Base-by-base conservation (phyloP, 1,140 invertebrate species). In the Aphelenchoides avenae region DNA sequence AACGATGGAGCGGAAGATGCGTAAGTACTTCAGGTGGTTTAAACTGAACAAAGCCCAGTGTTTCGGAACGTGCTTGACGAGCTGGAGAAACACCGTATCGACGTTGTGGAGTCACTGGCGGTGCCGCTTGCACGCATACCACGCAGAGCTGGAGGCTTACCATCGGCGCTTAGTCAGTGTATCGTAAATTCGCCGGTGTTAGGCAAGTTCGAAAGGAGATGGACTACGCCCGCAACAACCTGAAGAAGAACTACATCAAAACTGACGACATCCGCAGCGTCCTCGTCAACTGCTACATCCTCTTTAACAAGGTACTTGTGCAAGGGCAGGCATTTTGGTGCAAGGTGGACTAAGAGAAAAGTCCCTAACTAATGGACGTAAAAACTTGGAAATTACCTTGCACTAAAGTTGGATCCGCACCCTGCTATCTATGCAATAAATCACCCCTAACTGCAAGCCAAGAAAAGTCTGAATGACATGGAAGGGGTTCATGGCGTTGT, bases 171-270 rank as follows among this genome's bases (percentile, higher is more conserved):
- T 24, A 15, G 44, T 22, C 11, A 57, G 26, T 2, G 15, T n/a
- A n/a, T 13, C 13, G 15, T 61, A 27, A 3, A 24, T 9, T 7
- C 48, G 5, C 48, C 89, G 37, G 27, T 15, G 29, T 29, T 56
- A 26, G 66, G 57, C 22, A 0, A 87, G 88, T 64, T 84, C 93
- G 92, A 77, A 87, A 87, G 68, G 89, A 93, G 78, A 85, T 93
- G 61, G 81, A 87, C 41, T 89, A 92, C 80, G 82, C 96, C 40
- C 92, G 89, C 57, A 87, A 91, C 47, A 89, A 88, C 67, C 78
- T 97, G 64, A 91, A 91, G 78, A 87, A 87, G 64, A 96, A 95
- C 77, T 95, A 84, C 77, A 80, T 91, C 54, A 91, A 96, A 76
- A 81, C 97, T 62, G 89, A 87, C 1, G 92, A 97, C 78, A 79